phyloP scores from a whole-genome alignment of 64 coral and sea anemone genomes.

The Stichodactyla mertensii region DNA sequence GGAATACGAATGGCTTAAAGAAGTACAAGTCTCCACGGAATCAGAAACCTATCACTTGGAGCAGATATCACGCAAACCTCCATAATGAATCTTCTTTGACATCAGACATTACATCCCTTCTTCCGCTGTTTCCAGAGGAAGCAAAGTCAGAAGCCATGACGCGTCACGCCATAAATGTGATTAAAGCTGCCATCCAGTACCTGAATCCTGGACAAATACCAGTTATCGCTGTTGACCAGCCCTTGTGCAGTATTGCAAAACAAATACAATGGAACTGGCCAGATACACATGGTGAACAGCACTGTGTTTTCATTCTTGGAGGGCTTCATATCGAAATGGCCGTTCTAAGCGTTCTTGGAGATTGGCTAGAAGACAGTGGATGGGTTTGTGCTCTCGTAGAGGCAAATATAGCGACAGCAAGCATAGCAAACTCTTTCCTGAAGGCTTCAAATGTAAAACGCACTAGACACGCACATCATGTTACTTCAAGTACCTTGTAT shows the following conservation, averaged over 20 bases:
- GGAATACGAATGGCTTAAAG: conserved; percentile 16
- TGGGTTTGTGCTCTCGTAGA: conserved; percentile 17
- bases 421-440: conserved; percentile 36
- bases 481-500: not conserved
- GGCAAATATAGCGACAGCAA: conserved; percentile 26
- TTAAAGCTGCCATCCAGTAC: conserved; percentile 20
- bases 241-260: conserved; percentile 9
- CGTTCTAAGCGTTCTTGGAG: conserved; percentile 34
- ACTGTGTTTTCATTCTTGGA: conserved; percentile 25
- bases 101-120: conserved; percentile 27
- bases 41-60: not conserved
- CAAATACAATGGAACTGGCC: conserved; percentile 34
- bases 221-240: conserved; percentile 38
- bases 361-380: conserved; percentile 60
- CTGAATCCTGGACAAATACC: conserved; percentile 55
- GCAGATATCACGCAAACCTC: conserved; percentile 10
- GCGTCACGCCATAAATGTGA: conserved; percentile 43
- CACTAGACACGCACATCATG: conserved; percentile 39
- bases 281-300: conserved; percentile 10
- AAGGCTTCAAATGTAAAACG: conserved; percentile 45
- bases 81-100: not conserved
- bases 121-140: conserved; percentile 48
- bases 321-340: conserved; percentile 41
- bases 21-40: not conserved
- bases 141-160: conserved; percentile 51